Evolutionary conservation across 2,888 invertebrate species (phyloP).

Genomic region (Chrysodeixis includens): DNA sequence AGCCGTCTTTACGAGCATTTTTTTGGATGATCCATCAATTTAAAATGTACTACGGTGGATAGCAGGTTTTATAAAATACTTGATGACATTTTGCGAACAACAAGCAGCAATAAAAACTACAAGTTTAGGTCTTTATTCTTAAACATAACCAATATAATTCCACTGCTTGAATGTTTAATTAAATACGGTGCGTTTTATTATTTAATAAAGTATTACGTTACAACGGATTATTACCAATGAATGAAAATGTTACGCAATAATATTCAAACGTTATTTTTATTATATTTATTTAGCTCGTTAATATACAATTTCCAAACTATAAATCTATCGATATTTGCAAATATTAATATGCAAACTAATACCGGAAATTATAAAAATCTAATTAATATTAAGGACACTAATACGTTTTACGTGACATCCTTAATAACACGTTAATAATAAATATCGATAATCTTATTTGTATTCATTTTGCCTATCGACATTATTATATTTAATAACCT

Average conservation of each 20-base stretch:
- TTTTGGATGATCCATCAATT: too few species aligned
- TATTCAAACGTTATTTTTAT: conserved; percentile 1
- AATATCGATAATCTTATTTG: conserved; percentile 8
- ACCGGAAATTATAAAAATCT: conserved; percentile 39
- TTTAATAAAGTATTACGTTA: background rate
- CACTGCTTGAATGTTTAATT: too few species aligned
- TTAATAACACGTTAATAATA: conserved; percentile 1
- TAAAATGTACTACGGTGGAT: too few species aligned
- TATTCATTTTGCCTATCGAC: conserved; percentile 7
- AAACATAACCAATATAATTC: too few species aligned
- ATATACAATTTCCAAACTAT: background rate
- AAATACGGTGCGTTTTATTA: background rate
- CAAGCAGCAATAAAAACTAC: too few species aligned
- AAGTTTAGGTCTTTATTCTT: too few species aligned
- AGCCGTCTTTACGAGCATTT: background rate
- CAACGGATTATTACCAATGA: too few species aligned
- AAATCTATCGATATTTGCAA: conserved; percentile 16
- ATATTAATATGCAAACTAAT: conserved; percentile 27
- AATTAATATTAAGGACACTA: conserved; percentile 17
- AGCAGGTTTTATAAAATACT: too few species aligned
- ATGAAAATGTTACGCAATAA: conserved; percentile 38
- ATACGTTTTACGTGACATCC: conserved; percentile 1
- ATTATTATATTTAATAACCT: conserved; percentile 20
- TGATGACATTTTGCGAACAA: too few species aligned
- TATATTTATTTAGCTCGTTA: background rate